Base-by-base conservation (phyloP, 2,888 invertebrate genomes). In the Drymonia ruficornis region DNA sequence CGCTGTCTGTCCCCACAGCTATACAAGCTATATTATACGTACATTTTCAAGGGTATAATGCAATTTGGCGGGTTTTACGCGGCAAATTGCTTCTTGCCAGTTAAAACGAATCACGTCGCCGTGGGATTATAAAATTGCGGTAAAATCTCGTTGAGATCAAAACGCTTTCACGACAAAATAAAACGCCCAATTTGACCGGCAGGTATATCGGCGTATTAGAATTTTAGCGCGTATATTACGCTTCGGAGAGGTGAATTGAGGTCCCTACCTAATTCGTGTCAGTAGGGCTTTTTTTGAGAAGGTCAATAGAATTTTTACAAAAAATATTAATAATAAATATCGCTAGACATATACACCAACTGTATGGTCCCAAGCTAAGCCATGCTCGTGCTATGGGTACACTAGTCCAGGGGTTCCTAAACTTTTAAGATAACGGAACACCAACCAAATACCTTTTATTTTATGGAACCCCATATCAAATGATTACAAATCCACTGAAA, bases 31-130 rank as follows among this genome's bases (percentile, higher is more conserved):
- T 15, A 38, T 15, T 38, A n/a, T 38, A n/a, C 38, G 1, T 40
- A 72, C 61, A 72, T 72, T 72, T 70, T 66, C 70, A 67, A 73
- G 75, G 70, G 67, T 74, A 70, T 83, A 83, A 86, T 80, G 78
- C 76, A 81, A 85, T 86, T 84, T 81, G 68, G 70, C 65, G 69
- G 74, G 78, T 76, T 79, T 78, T 75, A 65, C 76, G 67, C 65
- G 60, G 76, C 74, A 84, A 87, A 87, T 84, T 85, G 82, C 81
- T 84, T 74, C 81, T 82, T 81, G 77, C 71, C 80, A 81, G 77
- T 83, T 83, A 82, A 84, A 86, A 81, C 83, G 83, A 82, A 87
- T 86, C 82, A 86, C 81, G 83, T 79, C 81, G 75, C 80, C 52
- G 54, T 62, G 76, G 82, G 81, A 84, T 87, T 85, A 86, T 82